Percentiles rank a stretch among this genome's conserved stretches.
phyloP scores from a whole-genome alignment of 2,797 vertebrate genomes.

The Epinephelus awoara region DNA sequence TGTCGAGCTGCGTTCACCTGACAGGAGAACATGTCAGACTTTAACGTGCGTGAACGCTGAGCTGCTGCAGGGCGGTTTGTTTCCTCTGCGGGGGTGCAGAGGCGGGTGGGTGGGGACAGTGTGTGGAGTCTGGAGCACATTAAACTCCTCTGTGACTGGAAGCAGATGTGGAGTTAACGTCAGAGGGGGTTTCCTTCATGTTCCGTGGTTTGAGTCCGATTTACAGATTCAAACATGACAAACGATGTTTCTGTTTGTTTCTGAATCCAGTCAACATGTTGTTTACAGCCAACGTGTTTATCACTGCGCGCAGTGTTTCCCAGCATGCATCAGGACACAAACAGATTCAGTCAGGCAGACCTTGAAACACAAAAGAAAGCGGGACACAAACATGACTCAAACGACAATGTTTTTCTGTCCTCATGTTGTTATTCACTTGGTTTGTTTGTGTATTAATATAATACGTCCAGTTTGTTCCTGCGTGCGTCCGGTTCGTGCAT shows the following conservation, averaged over 20 bases:
- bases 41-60: not conserved
- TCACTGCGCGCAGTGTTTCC: not conserved
- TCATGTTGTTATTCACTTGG: too few relatives aligned
- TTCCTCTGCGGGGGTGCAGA: constrained; percentile 38
- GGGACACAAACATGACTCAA: too few relatives aligned
- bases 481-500: too few relatives aligned
- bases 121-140: constrained; percentile 39
- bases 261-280: not conserved
- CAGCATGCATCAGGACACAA: constrained; percentile 1
- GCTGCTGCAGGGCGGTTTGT: constrained; percentile 27
- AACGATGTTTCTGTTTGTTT: not conserved
- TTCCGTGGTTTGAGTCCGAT: not conserved
- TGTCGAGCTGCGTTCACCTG: not conserved
- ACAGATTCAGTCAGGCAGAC: not conserved
- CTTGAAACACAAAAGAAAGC: not conserved
- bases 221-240: too few relatives aligned
- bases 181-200: constrained; percentile 37
- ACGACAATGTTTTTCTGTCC: too few relatives aligned
- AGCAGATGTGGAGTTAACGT: constrained; percentile 53
- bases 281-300: not conserved
- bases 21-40: not conserved
- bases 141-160: constrained; percentile 41
- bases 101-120: constrained; percentile 23
- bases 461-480: too few relatives aligned
- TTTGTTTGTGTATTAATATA: too few relatives aligned